Evolutionary conservation across 2,888 invertebrate species (phyloP).

Genomic region (Gnatocerus cornutus): DNA sequence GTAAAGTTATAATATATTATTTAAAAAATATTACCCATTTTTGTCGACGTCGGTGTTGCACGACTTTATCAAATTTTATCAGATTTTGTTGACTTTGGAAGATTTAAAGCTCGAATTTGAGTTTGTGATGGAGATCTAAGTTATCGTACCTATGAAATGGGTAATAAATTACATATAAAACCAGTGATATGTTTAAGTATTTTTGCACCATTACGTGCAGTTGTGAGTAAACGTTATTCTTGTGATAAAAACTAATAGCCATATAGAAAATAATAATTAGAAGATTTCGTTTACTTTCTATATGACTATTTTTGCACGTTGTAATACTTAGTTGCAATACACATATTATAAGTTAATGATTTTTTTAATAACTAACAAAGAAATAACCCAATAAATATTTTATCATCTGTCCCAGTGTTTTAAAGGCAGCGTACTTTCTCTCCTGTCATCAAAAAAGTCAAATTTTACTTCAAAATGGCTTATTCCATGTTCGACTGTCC

Average conservation of each 20-base stretch:
- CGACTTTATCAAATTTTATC: slow-evolving; percentile 27
- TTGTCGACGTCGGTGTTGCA: slow-evolving; percentile 46
- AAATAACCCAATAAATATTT: slow-evolving; percentile 69
- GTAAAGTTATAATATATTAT: slow-evolving; percentile 48
- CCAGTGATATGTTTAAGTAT: slow-evolving; percentile 71
- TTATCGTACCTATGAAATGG: slow-evolving; percentile 48
- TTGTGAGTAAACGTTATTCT: slow-evolving; percentile 65
- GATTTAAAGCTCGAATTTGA: slow-evolving; percentile 41
- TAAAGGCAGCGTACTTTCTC: slow-evolving; percentile 17
- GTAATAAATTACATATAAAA: slow-evolving; percentile 56
- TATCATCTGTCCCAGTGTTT: slow-evolving; percentile 58
- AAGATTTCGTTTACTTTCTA: slow-evolving; percentile 60
- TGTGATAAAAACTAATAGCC: slow-evolving; percentile 68
- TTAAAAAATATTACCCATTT: slow-evolving; percentile 48
- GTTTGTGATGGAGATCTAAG: slow-evolving; percentile 46
- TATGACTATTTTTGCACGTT: slow-evolving; percentile 68
- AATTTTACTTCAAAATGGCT: slow-evolving; percentile 41
- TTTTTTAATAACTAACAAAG: slow-evolving; percentile 68
- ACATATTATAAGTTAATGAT: slow-evolving; percentile 65
- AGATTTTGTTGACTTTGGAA: slow-evolving; percentile 30
- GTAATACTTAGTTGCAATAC: slow-evolving; percentile 67
- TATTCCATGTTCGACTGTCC: slow-evolving; percentile 45
- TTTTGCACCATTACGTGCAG: slow-evolving; percentile 65
- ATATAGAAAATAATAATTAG: slow-evolving; percentile 61
- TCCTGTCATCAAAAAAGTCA: slow-evolving; percentile 38